Evolutionary conservation across 1,140 invertebrate genomes (phyloP).

Genomic region (Papilio polytes): DNA sequence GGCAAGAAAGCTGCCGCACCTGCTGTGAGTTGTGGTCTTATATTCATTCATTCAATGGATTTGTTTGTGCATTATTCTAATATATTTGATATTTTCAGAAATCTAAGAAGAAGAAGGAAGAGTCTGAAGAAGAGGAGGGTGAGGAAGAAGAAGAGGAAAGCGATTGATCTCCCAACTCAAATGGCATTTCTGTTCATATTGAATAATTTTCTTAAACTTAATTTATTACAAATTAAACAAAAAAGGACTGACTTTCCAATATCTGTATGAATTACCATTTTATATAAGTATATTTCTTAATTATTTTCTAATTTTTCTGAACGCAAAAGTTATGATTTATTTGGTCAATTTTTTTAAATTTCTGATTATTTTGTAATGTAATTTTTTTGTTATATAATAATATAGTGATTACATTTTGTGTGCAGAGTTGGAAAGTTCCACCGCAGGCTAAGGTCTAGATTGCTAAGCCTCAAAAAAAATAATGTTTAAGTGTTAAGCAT

Average conservation of each 20-base stretch:
- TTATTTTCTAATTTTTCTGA: constrained; percentile 40
- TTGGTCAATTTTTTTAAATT: constrained; percentile 58
- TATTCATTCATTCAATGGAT: neutral
- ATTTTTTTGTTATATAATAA: constrained; percentile 39
- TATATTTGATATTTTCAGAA: constrained; percentile 65
- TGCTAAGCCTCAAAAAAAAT: constrained; percentile 79
- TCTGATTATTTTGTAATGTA: constrained; percentile 54
- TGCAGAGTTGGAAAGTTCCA: constrained; percentile 81
- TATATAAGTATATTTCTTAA: constrained; percentile 55
- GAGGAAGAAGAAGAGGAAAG: constrained; percentile 83
- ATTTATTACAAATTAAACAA: constrained; percentile 82
- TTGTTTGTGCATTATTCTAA: constrained; percentile 22
- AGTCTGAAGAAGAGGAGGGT: constrained; percentile 81
- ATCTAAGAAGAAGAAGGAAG: constrained; percentile 84
- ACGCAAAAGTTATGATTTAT: constrained; percentile 12
- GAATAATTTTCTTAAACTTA: constrained; percentile 84
- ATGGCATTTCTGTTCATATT: constrained; percentile 82
- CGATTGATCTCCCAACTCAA: constrained; percentile 80
- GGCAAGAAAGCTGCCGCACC: constrained; percentile 80
- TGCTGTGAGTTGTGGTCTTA: constrained; percentile 62
- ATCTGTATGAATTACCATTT: constrained; percentile 70
- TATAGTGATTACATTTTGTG: constrained; percentile 32
- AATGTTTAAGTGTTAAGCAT: constrained; percentile 83
- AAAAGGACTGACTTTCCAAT: constrained; percentile 82
- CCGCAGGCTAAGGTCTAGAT: constrained; percentile 76